Base-by-base conservation (phyloP, 2,797 vertebrate species). In the Myripristis murdjan region DNA sequence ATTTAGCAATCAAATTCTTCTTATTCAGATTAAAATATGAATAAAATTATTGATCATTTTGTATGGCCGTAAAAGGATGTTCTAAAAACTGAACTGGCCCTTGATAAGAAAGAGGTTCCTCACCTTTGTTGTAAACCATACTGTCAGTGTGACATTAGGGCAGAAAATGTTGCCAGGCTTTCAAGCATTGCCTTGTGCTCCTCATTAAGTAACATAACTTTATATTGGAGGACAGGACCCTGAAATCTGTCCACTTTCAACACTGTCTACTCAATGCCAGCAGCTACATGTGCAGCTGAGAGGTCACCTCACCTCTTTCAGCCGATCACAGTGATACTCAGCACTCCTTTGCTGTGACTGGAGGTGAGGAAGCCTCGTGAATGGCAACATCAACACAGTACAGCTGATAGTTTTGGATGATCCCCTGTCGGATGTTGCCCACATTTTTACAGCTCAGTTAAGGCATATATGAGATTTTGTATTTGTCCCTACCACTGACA, bases 171-270 rank as follows among this genome's bases (percentile, higher is more conserved):
- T 60, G 44, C n/a, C 59, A 46, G 63, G 62, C 18, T 66, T 58
- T 71, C 18, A 44, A 65, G 66, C 60, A 46, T 15, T 44, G 23
- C 28, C 53, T 57, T 75, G 41, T 68, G 58, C 26, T 43, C 46
- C 75, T 87, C 55, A 83, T 86, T 82, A 84, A 77, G 64, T 46
- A 68, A n/a, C 5, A 22, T 61, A 73, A 74, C 70, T 56, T 76
- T 59, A 75, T 20, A 82, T 73, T 58, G 47, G 64, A 74, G 75
- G 73, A 73, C 57, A 41, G n/a, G 23, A 59, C 16, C 53, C 48
- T 64, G 31, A 70, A 9, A 56, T 82, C 48, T 74, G 54, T 62
- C 52, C 64, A 66, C 15, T 18, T 52, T 41, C 53, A 23, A 39
- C 54, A 46, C 35, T 64, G 53, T 77, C 49, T 73, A 51, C 58